phyloP scores from a whole-genome alignment of 2,113 vertebrate species.

The Tursiops truncatus region DNA sequence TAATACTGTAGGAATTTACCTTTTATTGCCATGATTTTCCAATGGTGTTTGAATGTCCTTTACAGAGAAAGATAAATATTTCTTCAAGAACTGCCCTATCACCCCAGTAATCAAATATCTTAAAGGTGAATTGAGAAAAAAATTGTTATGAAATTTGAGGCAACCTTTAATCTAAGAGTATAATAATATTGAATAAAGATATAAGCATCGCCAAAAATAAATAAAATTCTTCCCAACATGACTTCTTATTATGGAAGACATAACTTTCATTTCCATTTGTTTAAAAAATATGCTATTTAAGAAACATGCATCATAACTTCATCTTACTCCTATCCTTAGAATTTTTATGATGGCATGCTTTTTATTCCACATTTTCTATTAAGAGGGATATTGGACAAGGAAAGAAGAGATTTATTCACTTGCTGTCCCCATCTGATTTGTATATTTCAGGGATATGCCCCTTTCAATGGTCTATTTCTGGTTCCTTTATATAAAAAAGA shows the following conservation, averaged over 20 bases:
- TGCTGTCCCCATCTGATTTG: background rate
- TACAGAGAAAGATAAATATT: slow-evolving; percentile 60
- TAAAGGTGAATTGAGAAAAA: slow-evolving; percentile 37
- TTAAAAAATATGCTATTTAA: slow-evolving; percentile 26
- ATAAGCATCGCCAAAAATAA: slow-evolving; percentile 1
- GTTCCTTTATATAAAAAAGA: background rate
- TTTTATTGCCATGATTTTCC: slow-evolving; percentile 75
- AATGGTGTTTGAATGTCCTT: slow-evolving; percentile 68
- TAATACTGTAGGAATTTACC: slow-evolving; percentile 71
- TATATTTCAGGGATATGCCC: background rate
- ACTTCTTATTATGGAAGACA: background rate
- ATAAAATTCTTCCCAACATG: slow-evolving; percentile 39
- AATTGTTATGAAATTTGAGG: slow-evolving; percentile 51
- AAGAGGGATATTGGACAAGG: background rate
- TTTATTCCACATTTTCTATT: slow-evolving; percentile 45
- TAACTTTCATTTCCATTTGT: slow-evolving; percentile 50
- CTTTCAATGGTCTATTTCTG: background rate
- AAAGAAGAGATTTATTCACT: slow-evolving; percentile 26
- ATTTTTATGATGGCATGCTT: background rate
- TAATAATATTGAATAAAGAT: slow-evolving; percentile 51
- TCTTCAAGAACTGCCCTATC: background rate
- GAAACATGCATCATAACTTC: slow-evolving; percentile 5
- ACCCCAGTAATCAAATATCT: slow-evolving; percentile 53
- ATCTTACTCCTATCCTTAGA: background rate
- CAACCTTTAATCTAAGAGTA: slow-evolving; percentile 41